A percentile compares a stretch with the other conserved stretches of the same genome.
phyloP scores from a whole-genome alignment of 2,113 vertebrate genomes.

The Holacanthus passer region DNA sequence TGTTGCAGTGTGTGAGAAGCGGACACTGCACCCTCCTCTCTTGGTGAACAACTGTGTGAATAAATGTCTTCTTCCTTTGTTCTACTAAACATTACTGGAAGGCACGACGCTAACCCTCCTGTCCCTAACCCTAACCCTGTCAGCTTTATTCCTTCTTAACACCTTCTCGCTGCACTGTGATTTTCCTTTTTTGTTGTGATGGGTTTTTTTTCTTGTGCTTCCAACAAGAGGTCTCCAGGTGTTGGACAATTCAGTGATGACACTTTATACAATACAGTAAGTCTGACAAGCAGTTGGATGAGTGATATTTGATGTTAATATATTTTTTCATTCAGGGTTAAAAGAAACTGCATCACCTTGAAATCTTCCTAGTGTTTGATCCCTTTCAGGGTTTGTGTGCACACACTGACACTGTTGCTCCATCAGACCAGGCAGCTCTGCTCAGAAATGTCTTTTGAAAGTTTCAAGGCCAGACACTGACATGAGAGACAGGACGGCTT shows the following conservation, averaged over 20 bases:
- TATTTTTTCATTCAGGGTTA: background rate
- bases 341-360: background rate
- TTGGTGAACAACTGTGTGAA: constrained; percentile 23
- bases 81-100: constrained; percentile 34
- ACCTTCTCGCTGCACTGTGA: constrained; percentile 11
- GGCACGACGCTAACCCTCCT: background rate
- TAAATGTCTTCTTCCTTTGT: constrained; percentile 24
- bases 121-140: too few relatives aligned
- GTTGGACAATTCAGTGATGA: background rate
- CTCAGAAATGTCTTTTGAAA: constrained; percentile 2
- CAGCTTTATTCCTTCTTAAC: constrained; percentile 19
- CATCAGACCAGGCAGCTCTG: background rate
- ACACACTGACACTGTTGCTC: background rate
- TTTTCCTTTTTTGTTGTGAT: constrained; percentile 11
- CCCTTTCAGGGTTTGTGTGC: background rate
- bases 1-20: constrained; percentile 32
- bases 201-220: constrained; percentile 2
- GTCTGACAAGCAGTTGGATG: constrained; percentile 6
- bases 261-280: background rate
- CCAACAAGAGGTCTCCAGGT: background rate
- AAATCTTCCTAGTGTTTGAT: background rate
- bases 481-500: background rate
- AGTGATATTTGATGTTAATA: background rate
- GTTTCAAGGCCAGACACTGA: background rate
- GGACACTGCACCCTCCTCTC: constrained; percentile 6